phyloP scores from a whole-genome alignment of 2,888 invertebrate genomes.

The Drepanosiphum platanoidis region DNA sequence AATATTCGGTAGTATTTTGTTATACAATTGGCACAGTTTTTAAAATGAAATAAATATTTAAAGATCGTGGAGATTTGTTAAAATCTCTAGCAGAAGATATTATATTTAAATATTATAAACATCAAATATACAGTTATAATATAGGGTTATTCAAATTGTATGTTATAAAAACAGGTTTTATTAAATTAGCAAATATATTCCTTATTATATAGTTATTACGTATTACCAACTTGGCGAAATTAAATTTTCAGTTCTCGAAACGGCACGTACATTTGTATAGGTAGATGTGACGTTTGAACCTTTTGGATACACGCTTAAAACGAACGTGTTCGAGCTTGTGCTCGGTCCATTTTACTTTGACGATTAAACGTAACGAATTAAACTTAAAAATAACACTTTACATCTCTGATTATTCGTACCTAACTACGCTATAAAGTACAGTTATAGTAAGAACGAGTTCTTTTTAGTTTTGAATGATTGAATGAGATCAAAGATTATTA shows the following conservation, averaged over 20 bases:
- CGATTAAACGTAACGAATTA: too few relatives aligned
- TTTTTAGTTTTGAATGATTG: not conserved
- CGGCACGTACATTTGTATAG: too few relatives aligned
- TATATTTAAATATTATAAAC: slow-evolving; percentile 6
- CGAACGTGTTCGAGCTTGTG: too few relatives aligned
- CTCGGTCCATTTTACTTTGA: too few relatives aligned
- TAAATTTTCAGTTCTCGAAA: not conserved
- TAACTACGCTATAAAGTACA: not conserved
- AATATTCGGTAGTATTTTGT: not conserved
- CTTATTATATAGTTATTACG: slow-evolving; percentile 16
- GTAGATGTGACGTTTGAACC: too few relatives aligned
- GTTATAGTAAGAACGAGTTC: not conserved
- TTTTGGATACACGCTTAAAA: too few relatives aligned
- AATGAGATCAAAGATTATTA: not conserved
- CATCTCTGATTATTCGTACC: not conserved
- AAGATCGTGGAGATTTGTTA: not conserved
- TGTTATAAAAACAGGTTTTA: slow-evolving; percentile 20
- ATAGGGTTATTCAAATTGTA: slow-evolving; percentile 1
- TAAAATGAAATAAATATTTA: not conserved
- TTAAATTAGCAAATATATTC: slow-evolving; percentile 24
- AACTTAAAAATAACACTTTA: not conserved
- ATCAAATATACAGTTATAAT: slow-evolving; percentile 21
- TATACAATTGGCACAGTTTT: not conserved
- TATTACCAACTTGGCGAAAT: not conserved
- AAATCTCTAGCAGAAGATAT: slow-evolving; percentile 1